These are phyloP conservation scores for Procambarus clarkii DNA, from an alignment of 1,140 invertebrate genomes.

Conservation along the genomic window DNA sequence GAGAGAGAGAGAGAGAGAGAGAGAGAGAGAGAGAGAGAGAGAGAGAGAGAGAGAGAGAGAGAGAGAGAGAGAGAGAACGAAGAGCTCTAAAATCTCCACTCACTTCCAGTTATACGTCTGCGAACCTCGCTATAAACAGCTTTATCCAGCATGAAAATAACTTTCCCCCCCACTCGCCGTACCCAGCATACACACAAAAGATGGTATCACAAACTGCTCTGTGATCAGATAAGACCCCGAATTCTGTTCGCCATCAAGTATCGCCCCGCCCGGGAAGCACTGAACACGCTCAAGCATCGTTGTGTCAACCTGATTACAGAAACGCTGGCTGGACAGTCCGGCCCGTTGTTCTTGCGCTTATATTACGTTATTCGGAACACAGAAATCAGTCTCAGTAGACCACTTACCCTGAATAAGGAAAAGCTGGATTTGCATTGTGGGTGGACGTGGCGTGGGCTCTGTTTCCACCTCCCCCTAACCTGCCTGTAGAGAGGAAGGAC, in stretches of 20 bases:
- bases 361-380: not conserved
- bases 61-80: too few species aligned
- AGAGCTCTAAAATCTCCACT: not conserved
- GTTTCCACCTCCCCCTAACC: too few species aligned
- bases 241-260: not conserved
- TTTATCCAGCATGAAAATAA: not conserved
- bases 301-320: not conserved
- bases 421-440: not conserved
- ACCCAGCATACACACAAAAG: not conserved
- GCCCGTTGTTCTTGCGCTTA: not conserved
- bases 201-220: not conserved
- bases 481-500: too few species aligned
- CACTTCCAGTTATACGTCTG: not conserved
- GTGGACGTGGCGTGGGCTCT: too few species aligned
- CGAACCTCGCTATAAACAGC: too few species aligned
- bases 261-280: not conserved
- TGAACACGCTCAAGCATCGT: not conserved
- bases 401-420: not conserved
- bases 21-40: not conserved
- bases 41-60: too few species aligned
- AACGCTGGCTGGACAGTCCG: not conserved
- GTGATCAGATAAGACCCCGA: not conserved
- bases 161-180: not conserved
- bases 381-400: not conserved
- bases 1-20: slow-evolving; percentile 6